These are phyloP conservation scores for Phaenicophaeus curvirostris DNA, from an alignment of 2,797 vertebrate genomes.

Conservation along the genomic window DNA sequence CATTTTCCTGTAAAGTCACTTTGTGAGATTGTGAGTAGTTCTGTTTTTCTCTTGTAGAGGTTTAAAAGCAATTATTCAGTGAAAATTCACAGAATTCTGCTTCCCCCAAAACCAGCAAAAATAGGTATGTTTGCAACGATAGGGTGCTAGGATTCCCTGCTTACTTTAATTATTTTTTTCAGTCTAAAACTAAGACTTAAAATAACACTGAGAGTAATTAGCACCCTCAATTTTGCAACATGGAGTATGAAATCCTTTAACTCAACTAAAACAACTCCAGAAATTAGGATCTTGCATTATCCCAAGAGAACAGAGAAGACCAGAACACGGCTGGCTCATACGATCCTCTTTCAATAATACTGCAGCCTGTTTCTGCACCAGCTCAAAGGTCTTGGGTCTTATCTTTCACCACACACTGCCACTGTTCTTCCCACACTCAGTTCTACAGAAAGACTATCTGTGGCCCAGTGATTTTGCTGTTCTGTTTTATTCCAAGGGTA, in stretches of 20 bases:
- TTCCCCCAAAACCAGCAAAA: not conserved
- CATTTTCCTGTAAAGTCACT: not conserved
- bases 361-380: not conserved
- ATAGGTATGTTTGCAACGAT: accelerated
- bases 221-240: not conserved
- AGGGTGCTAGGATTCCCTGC: not conserved
- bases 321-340: accelerated
- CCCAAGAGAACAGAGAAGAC: not conserved
- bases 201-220: not conserved
- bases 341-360: not conserved
- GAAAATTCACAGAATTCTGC: not conserved
- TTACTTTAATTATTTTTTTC: not conserved
- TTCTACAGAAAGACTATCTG: not conserved
- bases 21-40: not conserved
- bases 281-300: not conserved
- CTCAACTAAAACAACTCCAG: not conserved
- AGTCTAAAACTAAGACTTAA: not conserved
- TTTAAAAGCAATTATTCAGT: not conserved
- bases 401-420: not conserved
- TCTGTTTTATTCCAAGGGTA: not conserved
- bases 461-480: not conserved
- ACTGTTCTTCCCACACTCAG: not conserved
- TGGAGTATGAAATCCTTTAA: not conserved
- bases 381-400: not conserved
- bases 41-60: not conserved